phyloP scores from a whole-genome alignment of 2,888 invertebrate genomes.

The Drosophila yooni region DNA sequence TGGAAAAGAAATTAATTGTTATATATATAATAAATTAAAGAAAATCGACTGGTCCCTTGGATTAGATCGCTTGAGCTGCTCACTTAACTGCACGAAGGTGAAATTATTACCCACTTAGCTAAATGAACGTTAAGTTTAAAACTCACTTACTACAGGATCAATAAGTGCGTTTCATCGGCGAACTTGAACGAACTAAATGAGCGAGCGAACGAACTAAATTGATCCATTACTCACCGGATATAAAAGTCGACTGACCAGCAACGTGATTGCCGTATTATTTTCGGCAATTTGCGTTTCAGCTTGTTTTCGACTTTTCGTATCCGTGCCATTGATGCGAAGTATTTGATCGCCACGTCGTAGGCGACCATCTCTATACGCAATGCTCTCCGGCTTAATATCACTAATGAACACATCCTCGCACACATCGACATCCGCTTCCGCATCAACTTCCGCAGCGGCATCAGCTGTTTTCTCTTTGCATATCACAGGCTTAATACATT shows the following conservation, averaged over 20 bases:
- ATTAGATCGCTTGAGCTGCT: neutral
- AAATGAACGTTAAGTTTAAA: neutral
- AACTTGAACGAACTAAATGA: neutral
- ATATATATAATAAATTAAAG: neutral
- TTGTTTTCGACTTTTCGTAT: conserved; percentile 87
- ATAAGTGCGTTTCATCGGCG: neutral
- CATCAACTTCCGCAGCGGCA: conserved; percentile 81
- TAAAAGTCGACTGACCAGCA: conserved; percentile 87
- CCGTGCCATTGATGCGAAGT: conserved; percentile 88
- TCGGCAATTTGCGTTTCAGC: conserved; percentile 88
- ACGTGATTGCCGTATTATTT: conserved; percentile 87
- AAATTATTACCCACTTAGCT: neutral
- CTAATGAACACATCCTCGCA: conserved; percentile 89
- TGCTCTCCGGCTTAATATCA: conserved; percentile 87
- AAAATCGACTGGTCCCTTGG: neutral
- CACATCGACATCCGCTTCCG: conserved; percentile 85
- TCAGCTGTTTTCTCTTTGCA: conserved; percentile 30
- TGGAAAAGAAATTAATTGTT: neutral
- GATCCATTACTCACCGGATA: conserved; percentile 85
- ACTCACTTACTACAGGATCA: too few species aligned
- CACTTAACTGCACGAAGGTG: neutral
- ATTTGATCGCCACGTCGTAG: conserved; percentile 88
- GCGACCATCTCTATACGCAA: conserved; percentile 87
- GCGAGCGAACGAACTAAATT: neutral
- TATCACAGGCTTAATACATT: conserved; percentile 41